phyloP scores from a whole-genome alignment of 2,113 vertebrate genomes.

The Otis tarda region DNA sequence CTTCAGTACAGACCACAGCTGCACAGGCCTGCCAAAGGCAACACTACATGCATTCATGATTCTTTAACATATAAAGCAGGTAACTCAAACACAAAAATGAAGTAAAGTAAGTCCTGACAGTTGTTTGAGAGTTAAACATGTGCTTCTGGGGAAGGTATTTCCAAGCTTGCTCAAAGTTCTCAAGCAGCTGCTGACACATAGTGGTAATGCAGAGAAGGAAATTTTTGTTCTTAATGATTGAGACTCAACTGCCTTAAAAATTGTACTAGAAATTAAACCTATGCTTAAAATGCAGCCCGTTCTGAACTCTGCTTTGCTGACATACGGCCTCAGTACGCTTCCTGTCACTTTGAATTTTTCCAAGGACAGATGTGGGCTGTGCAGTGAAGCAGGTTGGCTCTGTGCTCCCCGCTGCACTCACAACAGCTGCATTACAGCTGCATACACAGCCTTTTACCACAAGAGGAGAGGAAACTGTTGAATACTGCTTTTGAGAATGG shows the following conservation, averaged over 20 bases:
- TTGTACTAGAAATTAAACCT: background rate
- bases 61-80: background rate
- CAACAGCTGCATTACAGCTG: conserved; percentile 7
- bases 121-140: background rate
- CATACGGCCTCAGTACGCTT: background rate
- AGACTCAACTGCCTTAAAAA: background rate
- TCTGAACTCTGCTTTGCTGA: background rate
- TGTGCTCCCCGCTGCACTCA: background rate
- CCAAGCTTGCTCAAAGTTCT: background rate
- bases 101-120: background rate
- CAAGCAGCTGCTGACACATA: background rate
- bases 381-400: background rate
- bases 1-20: background rate
- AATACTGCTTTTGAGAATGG: background rate
- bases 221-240: background rate
- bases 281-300: background rate
- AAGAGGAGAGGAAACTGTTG: background rate
- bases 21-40: background rate
- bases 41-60: background rate
- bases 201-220: background rate
- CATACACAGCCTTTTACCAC: background rate
- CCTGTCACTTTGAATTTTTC: background rate
- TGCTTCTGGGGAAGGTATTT: background rate
- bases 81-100: background rate
- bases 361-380: background rate